Evolutionary conservation across 2,113 vertebrate genomes (phyloP).

Genomic region (Labeo rohita): DNA sequence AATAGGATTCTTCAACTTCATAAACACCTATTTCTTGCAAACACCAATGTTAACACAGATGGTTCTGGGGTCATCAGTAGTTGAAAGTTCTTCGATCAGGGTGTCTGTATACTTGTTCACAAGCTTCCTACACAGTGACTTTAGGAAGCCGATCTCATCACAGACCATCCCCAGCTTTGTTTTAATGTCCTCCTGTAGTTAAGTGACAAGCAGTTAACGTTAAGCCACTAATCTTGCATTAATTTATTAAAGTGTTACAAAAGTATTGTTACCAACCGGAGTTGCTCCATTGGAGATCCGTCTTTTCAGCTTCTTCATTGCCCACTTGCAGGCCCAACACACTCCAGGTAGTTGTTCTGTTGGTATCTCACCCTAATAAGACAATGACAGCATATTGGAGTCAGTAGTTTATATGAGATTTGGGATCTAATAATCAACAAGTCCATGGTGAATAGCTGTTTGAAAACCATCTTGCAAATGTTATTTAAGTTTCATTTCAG

Average conservation of each 20-base stretch:
- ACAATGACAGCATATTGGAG: neutral
- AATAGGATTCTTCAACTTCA: neutral
- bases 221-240: neutral
- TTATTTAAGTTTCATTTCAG: neutral
- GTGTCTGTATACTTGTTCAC: neutral
- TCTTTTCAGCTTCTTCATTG: slow-evolving; percentile 60
- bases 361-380: neutral
- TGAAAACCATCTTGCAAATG: neutral
- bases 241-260: neutral
- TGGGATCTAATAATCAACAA: neutral
- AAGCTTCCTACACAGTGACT: slow-evolving; percentile 49
- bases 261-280: slow-evolving; percentile 39
- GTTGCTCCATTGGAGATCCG: rapidly evolving
- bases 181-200: slow-evolving; percentile 39
- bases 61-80: slow-evolving; percentile 62
- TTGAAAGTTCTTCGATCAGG: slow-evolving; percentile 65
- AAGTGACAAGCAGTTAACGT: neutral
- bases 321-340: slow-evolving; percentile 69
- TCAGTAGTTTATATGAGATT: neutral
- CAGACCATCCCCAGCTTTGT: slow-evolving; percentile 46
- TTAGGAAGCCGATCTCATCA: slow-evolving; percentile 58
- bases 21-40: slow-evolving; percentile 55
- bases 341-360: slow-evolving; percentile 46
- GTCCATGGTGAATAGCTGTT: neutral
- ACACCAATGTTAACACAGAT: slow-evolving; percentile 62